Percentiles rank a stretch among this genome's conserved stretches.
phyloP scores from a whole-genome alignment of 2,797 vertebrate species.

The Gadopsis bispinosus region DNA sequence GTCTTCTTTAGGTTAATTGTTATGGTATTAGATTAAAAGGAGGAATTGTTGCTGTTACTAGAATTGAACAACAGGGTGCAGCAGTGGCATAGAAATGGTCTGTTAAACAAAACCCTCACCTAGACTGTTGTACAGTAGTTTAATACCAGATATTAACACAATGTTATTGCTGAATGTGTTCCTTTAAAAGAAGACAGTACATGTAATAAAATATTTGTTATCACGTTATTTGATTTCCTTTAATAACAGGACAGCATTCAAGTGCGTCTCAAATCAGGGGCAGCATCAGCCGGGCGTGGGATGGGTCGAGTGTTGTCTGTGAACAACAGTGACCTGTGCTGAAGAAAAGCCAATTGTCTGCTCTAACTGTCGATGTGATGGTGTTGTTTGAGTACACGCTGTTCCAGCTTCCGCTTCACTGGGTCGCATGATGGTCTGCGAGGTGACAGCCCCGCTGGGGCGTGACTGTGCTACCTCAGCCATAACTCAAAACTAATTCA shows the following conservation, averaged over 20 bases:
- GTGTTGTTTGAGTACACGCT: constrained; percentile 62
- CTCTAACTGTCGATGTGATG: constrained; percentile 50
- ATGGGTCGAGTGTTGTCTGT: constrained; percentile 17
- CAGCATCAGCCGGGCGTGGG: constrained; percentile 15
- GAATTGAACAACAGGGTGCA: constrained; percentile 63
- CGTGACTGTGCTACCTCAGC: constrained; percentile 55
- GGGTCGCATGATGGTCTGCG: constrained; percentile 38
- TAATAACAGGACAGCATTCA: background rate
- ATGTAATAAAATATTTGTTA: background rate
- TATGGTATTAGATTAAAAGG: background rate
- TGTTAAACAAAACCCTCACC: background rate
- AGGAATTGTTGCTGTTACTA: constrained; percentile 26
- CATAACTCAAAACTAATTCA: constrained; percentile 47
- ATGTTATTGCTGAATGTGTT: background rate
- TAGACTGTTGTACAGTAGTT: background rate
- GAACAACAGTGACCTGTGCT: constrained; percentile 22
- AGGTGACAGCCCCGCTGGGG: constrained; percentile 65
- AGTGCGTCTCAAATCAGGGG: background rate
- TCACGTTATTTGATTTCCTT: background rate
- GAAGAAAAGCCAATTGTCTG: constrained; percentile 61
- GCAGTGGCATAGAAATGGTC: constrained; percentile 46
- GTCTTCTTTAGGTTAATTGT: background rate
- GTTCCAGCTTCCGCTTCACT: constrained; percentile 71
- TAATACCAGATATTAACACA: background rate
- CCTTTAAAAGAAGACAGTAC: no score